Conservation (phyloP, 2,888 invertebrate species). For the Synanthedon tipuliformis region DNA sequence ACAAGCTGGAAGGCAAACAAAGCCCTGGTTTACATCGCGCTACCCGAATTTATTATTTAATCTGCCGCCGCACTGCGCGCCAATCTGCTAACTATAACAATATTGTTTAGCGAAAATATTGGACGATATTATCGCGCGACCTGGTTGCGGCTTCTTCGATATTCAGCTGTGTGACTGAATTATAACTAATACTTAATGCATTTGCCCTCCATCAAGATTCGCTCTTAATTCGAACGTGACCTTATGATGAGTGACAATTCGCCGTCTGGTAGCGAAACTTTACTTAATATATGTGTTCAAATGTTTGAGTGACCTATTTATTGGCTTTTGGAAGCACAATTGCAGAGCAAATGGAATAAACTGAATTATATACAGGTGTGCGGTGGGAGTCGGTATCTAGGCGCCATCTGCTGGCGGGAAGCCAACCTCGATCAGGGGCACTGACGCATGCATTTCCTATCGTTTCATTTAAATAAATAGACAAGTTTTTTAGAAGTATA, state of each 20-base stretch:
- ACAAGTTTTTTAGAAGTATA: no score
- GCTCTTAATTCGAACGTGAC: background rate
- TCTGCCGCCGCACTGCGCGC: conserved; percentile 1
- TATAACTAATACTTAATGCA: no score
- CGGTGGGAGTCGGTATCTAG: background rate
- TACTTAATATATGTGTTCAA: conserved; percentile 4
- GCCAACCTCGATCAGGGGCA: conserved; percentile 4
- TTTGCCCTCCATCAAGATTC: no score
- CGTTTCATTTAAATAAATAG: no score
- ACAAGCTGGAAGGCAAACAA: background rate
- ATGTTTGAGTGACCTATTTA: conserved; percentile 1
- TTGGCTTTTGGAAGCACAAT: background rate
- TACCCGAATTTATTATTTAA: conserved; percentile 8
- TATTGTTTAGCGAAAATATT: background rate
- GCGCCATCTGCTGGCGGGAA: conserved; percentile 4
- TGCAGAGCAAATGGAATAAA: background rate
- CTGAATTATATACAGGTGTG: background rate
- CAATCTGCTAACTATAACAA: background rate
- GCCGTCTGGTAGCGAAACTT: background rate
- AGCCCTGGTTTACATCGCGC: conserved; percentile 2
- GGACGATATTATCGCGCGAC: conserved; percentile 2
- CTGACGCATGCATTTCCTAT: no score
- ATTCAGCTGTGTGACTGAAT: conserved; percentile 6
- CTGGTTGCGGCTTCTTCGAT: conserved; percentile 8
- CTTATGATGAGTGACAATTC: conserved; percentile 2